Base-by-base conservation (phyloP, 2,797 vertebrate species). In the Telmatherina bonti region DNA sequence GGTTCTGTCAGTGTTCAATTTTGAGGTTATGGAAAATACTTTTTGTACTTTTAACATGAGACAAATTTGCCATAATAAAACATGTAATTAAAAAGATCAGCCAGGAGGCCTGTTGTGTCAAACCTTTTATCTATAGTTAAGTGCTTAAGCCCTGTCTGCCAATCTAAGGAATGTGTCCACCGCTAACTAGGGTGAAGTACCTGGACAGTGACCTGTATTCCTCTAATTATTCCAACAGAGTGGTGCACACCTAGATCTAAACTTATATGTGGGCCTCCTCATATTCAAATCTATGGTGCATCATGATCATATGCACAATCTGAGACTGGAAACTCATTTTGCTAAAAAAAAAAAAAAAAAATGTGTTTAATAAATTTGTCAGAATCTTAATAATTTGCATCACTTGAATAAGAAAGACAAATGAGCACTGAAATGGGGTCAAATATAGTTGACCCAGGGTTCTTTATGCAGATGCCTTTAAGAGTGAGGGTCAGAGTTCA, bases 1-100 rank as follows among this genome's bases (percentile, higher is more conserved):
- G 88, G 90, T 94, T 91, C 85, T 91, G 91, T 94, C 96, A 97
- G 96, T 98, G 97, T 99, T 98, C 96, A 94, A 95, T 95, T 96
- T 85, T 87, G 86, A 90, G 85, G 84, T 90, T 85, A 87, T 91
- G 88, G 84, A 90, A 92, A 83, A 82, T 79, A 83, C 77, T 84
- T 92, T 91, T 93, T 92, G 88, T 94, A 93, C 89, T 91, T 91
- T 91, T 78, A 87, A 87, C 86, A 86, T 84, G 67, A 91, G 89
- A 91, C 78, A 93, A 91, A 90, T 90, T 88, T 85, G 89, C 92
- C 92, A 93, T 89, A 91, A 78, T 78, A 83, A 86, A 87, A 79
- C 64, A 72, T 86, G 82, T 89, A 87, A 89, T 84, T 60, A 35
- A 80, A 84, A 87, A 83, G 79, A 74, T 91, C 81, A 83, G 82